Conservation (phyloP, 2,113 vertebrate genomes). For the human (Homo sapiens) region DNA sequence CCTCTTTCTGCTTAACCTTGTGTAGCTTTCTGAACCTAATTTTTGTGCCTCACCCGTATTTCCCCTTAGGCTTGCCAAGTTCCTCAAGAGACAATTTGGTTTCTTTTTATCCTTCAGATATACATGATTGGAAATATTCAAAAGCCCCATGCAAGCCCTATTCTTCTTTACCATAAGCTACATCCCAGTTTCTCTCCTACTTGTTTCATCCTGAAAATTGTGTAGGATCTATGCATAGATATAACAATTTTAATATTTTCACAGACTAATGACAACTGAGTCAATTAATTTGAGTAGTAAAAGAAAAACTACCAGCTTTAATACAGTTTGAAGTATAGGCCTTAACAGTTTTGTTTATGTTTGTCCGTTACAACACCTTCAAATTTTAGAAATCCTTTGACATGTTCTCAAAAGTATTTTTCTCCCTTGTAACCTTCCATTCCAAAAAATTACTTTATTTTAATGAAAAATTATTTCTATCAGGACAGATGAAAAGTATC, state of each 20-base stretch:
- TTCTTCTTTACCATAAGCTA: background rate
- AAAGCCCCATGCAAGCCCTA: background rate
- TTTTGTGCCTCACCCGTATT: background rate
- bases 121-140: background rate
- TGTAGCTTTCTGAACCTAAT: background rate
- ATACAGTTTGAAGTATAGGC: background rate
- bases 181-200: background rate
- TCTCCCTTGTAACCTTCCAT: background rate
- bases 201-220: background rate
- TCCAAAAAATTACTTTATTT: background rate
- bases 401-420: conserved; percentile 36
- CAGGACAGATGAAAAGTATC: conserved; percentile 74
- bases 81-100: background rate
- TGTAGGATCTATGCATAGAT: background rate
- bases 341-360: background rate
- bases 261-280: background rate
- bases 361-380: background rate
- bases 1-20: background rate
- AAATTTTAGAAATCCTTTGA: conserved; percentile 29
- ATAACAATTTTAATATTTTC: background rate
- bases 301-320: background rate
- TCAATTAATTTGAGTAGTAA: background rate
- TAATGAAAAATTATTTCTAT: conserved; percentile 20
- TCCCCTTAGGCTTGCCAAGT: background rate
- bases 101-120: background rate